Conservation (phyloP, 2,113 vertebrate species). For the Peromyscus californicus region DNA sequence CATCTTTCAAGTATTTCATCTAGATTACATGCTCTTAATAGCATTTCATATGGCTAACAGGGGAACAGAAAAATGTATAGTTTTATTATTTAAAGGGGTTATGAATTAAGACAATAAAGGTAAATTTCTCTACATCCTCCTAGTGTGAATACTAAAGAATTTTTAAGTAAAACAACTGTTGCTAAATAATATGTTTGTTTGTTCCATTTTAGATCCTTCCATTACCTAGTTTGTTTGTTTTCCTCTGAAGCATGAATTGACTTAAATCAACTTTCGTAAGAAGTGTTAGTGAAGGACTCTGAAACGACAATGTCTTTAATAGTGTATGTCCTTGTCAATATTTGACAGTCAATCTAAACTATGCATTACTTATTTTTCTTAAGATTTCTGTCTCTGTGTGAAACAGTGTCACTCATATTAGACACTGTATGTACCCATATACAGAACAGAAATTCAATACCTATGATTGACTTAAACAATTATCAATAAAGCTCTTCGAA, state of each 20-base stretch:
- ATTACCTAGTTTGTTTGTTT: slow-evolving; percentile 21
- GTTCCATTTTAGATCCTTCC: neutral
- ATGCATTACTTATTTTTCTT: neutral
- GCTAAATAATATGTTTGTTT: neutral
- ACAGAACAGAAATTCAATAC: slow-evolving; percentile 3
- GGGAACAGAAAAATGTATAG: neutral
- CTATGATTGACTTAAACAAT: neutral
- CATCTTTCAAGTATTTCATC: slow-evolving; percentile 16
- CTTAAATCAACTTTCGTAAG: slow-evolving; percentile 35
- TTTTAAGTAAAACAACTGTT: slow-evolving; percentile 44
- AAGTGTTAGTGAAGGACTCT: neutral
- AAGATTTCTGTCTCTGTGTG: neutral
- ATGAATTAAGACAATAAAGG: slow-evolving; percentile 16
- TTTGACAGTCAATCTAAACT: neutral
- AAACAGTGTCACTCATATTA: slow-evolving; percentile 36
- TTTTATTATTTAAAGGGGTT: slow-evolving; percentile 1
- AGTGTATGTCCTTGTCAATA: slow-evolving; percentile 9
- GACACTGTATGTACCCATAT: neutral
- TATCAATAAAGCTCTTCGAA: neutral
- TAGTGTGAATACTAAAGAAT: neutral
- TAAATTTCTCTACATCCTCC: neutral
- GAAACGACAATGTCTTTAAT: neutral
- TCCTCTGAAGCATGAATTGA: slow-evolving; percentile 16
- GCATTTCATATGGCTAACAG: slow-evolving; percentile 7
- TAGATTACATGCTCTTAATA: neutral